Conservation (phyloP, 2,113 vertebrate genomes). For the Pseudorhombus dupliciocellatus region DNA sequence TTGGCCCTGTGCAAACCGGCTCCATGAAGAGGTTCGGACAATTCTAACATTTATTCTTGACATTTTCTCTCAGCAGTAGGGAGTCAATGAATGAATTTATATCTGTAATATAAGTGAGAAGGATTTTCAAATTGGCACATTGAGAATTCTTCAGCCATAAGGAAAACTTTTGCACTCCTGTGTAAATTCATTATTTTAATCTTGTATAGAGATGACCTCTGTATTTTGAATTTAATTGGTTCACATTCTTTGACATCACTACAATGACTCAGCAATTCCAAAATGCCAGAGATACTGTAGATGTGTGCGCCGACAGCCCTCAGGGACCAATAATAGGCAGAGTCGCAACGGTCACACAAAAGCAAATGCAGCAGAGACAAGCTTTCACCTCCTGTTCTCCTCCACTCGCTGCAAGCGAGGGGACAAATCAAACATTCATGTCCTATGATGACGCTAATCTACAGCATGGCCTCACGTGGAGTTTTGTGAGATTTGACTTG, state of each 20-base stretch:
- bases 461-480: neutral
- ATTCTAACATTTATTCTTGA: no score
- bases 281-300: conserved; percentile 6
- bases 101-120: neutral
- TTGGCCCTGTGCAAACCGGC: neutral
- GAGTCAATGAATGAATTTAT: neutral
- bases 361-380: neutral
- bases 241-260: neutral
- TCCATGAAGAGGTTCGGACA: neutral
- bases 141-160: no score
- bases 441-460: neutral
- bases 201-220: neutral
- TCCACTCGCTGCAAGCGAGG: no score
- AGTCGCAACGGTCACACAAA: neutral
- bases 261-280: conserved; percentile 35
- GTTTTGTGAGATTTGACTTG: no score
- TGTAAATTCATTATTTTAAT: neutral
- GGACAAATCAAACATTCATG: neutral
- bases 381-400: neutral
- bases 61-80: no score
- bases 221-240: neutral
- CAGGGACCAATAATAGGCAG: neutral
- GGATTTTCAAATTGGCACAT: neutral
- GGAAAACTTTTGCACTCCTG: no score
- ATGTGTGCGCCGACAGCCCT: neutral